These are phyloP conservation scores for Columba janthina DNA, from an alignment of 2,113 vertebrate genomes.

Conservation along the genomic window DNA sequence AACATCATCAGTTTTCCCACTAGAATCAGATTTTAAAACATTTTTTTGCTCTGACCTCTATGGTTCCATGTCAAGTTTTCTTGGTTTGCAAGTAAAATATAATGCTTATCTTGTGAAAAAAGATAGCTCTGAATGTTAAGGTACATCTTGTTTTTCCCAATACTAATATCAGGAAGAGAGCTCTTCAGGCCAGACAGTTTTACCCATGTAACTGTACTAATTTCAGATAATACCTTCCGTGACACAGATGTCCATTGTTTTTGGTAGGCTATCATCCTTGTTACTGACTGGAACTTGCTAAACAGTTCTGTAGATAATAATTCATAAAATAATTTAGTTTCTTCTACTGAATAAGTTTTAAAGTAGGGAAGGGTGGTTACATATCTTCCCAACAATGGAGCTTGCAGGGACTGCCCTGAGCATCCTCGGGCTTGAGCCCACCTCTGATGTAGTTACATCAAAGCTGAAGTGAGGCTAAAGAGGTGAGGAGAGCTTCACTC, in stretches of 20 bases:
- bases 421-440: not conserved
- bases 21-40: not conserved
- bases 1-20: not conserved
- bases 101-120: not conserved
- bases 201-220: rapidly evolving
- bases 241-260: not conserved
- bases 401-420: not conserved
- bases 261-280: not conserved
- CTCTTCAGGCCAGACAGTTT: not conserved
- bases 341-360: not conserved
- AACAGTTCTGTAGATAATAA: not conserved
- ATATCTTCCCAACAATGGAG: not conserved
- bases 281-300: not conserved
- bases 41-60: not conserved
- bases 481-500: not conserved
- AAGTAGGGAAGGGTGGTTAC: not conserved
- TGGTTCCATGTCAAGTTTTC: not conserved
- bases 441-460: not conserved
- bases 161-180: not conserved
- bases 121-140: not conserved
- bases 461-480: not conserved
- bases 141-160: not conserved
- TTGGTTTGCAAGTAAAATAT: not conserved
- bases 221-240: not conserved
- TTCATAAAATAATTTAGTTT: not conserved